phyloP scores from a whole-genome alignment of 1,140 invertebrate genomes.

The Aplysia californica region DNA sequence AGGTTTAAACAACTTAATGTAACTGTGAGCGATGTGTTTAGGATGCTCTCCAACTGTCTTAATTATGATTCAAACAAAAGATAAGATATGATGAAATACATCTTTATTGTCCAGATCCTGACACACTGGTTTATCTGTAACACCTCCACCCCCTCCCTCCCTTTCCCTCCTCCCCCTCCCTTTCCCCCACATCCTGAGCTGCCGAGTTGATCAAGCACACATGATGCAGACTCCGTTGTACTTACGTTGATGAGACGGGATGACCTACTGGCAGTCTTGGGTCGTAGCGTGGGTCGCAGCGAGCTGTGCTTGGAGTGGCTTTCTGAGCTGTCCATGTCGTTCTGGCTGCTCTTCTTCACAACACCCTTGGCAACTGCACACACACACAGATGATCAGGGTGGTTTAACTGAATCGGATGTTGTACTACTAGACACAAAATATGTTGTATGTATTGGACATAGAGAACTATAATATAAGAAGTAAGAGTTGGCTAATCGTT shows the following conservation, averaged over 20 bases:
- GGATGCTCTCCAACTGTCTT: no score
- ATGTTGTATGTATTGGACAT: no score
- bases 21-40: no score
- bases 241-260: conserved; percentile 18
- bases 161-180: not conserved
- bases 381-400: no score
- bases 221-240: not conserved
- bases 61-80: no score
- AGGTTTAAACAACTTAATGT: no score
- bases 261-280: conserved; percentile 37
- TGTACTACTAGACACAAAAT: no score
- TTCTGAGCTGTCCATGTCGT: not conserved
- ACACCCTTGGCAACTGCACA: not conserved
- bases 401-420: no score
- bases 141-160: not conserved
- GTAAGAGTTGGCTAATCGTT: no score
- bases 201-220: no score
- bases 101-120: not conserved
- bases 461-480: no score
- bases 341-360: not conserved
- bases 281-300: conserved; percentile 28
- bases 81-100: not conserved
- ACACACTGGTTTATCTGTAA: not conserved
- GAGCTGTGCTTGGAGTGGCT: no score
- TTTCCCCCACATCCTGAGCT: not conserved